Evolutionary conservation across 1,140 invertebrate species (phyloP), one percentile per base, ranked within the genome.

Genomic region (Macrobrachium nipponense): DNA sequence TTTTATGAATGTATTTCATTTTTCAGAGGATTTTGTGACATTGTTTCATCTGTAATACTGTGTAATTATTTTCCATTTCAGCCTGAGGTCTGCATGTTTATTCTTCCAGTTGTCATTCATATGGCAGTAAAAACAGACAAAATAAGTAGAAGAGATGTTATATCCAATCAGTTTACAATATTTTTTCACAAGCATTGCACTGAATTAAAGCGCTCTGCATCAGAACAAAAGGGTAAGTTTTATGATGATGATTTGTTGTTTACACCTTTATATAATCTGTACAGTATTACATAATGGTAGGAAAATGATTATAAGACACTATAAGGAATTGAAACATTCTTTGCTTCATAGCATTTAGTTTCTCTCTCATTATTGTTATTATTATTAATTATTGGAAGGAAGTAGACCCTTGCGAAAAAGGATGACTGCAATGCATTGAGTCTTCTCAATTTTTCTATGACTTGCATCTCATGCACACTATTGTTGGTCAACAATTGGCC

Each of bases 31-130:
- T 36, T 36, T 68, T 68, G 20, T 68, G 27, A 27, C 20, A 23
- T n/a, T 70, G 5, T 70, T 70, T 70, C 20, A 70, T 70, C 23
- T 0, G 27, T 1, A 2, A 4, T 36, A 23, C 20, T 36, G n/a
- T 58, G 7, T n/a, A 12, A 77, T 8, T 15, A 66, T 44, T 80
- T 51, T 44, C n/a, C 17, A 14, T 59, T 81, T 2, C 44, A 76
- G 73, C 72, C 82, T 12, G 82, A 83, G 72, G 75, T 77, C 82
- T 76, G 82, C 51, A 61, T 73, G 18, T 27, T 77, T 75, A 51
- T 76, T 59, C 73, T 83, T 18, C 82, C 82, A 6, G 44, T 76
- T 60, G 61, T 77, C 72, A 58, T 83, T 62, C 82, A 83, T 51
- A 27, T 61, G 7, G 44, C 82, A 6, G 61, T 83, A 17, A 27